Evolutionary conservation across 1,140 invertebrate genomes (phyloP).

Genomic region (Eulimnadia texana): DNA sequence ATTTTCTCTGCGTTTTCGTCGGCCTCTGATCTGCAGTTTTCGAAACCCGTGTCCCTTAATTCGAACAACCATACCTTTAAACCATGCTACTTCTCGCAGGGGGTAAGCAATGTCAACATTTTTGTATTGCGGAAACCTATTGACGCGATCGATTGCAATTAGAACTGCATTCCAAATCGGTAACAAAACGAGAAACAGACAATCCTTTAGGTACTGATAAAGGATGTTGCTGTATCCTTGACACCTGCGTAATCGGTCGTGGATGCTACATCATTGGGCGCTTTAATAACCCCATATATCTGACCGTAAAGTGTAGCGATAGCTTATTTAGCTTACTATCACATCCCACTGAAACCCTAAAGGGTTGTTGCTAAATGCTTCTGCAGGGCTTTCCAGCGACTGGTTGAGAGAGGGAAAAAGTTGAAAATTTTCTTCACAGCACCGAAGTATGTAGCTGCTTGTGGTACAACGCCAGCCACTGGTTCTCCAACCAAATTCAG

Average conservation of each 20-base stretch:
- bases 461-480: constrained; percentile 9
- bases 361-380: not conserved
- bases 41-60: no score
- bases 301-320: not conserved
- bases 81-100: no score
- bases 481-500: constrained; percentile 15
- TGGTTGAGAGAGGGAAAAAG: constrained; percentile 10
- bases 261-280: constrained; percentile 1
- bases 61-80: no score
- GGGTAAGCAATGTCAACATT: no score
- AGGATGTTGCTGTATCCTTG: not conserved
- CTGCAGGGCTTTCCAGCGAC: constrained; percentile 3
- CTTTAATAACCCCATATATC: not conserved
- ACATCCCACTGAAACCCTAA: constrained; percentile 2
- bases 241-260: not conserved
- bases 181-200: not conserved
- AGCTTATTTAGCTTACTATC: constrained; percentile 13
- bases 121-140: not conserved
- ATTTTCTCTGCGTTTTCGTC: not conserved
- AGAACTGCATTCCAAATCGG: constrained; percentile 8
- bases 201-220: not conserved
- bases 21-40: no score
- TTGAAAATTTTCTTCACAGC: constrained; percentile 3
- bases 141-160: constrained; percentile 10
- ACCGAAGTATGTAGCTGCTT: constrained; percentile 12